Conservation (phyloP, 2,888 invertebrate genomes). For the Pyralis farinalis region DNA sequence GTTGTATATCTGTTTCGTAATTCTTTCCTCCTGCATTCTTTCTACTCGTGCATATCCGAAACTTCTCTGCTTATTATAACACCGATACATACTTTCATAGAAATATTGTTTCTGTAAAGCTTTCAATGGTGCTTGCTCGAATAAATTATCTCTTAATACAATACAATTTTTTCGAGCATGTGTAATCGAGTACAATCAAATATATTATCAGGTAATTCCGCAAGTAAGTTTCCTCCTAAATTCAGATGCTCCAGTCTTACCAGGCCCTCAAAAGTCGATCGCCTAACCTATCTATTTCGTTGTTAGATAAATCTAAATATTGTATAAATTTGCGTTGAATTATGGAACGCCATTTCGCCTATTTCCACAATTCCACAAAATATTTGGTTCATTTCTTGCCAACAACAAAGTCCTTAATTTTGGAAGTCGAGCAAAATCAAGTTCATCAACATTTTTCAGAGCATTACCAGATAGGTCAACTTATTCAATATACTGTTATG, state of each 20-base stretch:
- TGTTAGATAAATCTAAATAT: constrained; percentile 87
- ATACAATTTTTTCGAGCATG: constrained; percentile 90
- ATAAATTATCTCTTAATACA: constrained; percentile 88
- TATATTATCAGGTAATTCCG: constrained; percentile 89
- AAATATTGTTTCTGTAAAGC: constrained; percentile 92
- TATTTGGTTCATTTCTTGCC: constrained; percentile 87
- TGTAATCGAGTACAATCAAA: constrained; percentile 91
- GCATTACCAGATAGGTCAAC: constrained; percentile 89
- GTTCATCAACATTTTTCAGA: constrained; percentile 89
- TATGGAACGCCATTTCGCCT: constrained; percentile 94
- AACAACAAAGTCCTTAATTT: constrained; percentile 86
- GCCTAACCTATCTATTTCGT: constrained; percentile 88
- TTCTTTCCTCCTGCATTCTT: too few species aligned
- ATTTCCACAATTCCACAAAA: constrained; percentile 91
- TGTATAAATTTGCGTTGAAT: constrained; percentile 94
- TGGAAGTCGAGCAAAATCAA: constrained; percentile 91
- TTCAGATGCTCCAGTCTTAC: constrained; percentile 88
- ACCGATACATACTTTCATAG: too few species aligned
- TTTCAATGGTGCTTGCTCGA: constrained; percentile 89
- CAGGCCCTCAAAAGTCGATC: constrained; percentile 91
- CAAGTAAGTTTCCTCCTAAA: constrained; percentile 86
- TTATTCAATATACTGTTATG: constrained; percentile 87
- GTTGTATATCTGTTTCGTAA: too few species aligned
- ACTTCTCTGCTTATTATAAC: too few species aligned
- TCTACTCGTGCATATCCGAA: too few species aligned